Evolutionary conservation across 1,140 invertebrate genomes (phyloP).

Genomic region (Drosophila ambigua): DNA sequence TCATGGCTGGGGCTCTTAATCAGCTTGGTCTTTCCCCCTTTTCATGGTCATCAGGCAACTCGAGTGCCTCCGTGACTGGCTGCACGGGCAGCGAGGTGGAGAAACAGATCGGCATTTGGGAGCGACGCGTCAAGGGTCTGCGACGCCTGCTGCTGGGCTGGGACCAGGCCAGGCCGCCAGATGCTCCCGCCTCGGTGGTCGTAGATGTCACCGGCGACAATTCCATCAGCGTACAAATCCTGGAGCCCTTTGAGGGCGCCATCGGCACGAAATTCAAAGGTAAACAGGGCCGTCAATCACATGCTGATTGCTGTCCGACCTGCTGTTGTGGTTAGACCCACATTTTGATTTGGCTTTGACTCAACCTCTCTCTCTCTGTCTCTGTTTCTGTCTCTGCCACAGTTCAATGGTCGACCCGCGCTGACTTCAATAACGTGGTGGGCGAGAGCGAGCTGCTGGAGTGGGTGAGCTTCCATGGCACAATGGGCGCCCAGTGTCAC

Average conservation of each 20-base stretch:
- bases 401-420: constrained; percentile 94
- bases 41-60: constrained; percentile 63
- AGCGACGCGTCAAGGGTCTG: constrained; percentile 91
- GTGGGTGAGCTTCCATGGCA: constrained; percentile 86
- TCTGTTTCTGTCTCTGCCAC: constrained; percentile 17
- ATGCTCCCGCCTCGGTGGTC: constrained; percentile 89
- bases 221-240: constrained; percentile 88
- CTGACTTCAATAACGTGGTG: constrained; percentile 91
- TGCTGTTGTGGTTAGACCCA: constrained; percentile 25
- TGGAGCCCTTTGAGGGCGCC: constrained; percentile 85
- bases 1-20: constrained; percentile 18
- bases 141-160: constrained; percentile 87
- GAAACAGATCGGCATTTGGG: constrained; percentile 94
- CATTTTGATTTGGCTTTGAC: constrained; percentile 26
- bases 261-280: constrained; percentile 96
- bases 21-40: not conserved
- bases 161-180: constrained; percentile 90
- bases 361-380: constrained; percentile 1
- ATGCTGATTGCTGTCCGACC: not conserved
- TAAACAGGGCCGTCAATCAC: constrained; percentile 77
- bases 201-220: constrained; percentile 93
- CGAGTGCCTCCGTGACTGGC: constrained; percentile 85
- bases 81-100: constrained; percentile 90
- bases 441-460: constrained; percentile 91
- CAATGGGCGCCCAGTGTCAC: constrained; percentile 86